Conservation (phyloP, 2,888 invertebrate genomes). For the Andrena flavipes region DNA sequence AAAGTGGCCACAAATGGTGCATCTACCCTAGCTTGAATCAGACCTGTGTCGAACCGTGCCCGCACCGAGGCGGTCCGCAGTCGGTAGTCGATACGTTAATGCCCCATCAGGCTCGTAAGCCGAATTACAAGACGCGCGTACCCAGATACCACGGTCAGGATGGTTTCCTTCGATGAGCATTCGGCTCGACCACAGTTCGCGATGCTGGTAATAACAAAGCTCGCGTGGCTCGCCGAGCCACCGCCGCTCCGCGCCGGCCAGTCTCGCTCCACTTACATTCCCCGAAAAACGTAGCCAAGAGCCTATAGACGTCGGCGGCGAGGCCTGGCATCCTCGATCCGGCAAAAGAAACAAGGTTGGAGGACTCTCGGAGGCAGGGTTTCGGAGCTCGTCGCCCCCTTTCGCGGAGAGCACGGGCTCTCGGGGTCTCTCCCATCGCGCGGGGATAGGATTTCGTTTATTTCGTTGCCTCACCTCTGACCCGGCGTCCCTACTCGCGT, state of each 20-base stretch:
- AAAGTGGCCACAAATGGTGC: too few species aligned
- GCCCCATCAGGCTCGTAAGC: constrained; percentile 20
- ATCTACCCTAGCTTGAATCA: too few species aligned
- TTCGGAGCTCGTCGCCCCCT: constrained; percentile 77
- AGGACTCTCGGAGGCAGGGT: neutral
- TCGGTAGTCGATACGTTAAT: constrained; percentile 33
- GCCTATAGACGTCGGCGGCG: neutral
- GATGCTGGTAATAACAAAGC: constrained; percentile 15
- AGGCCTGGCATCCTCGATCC: neutral
- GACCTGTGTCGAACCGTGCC: neutral
- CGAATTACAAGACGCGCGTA: constrained; percentile 27
- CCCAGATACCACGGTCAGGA: neutral
- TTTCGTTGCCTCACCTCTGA: constrained; percentile 85
- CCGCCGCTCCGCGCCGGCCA: neutral
- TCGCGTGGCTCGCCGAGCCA: neutral
- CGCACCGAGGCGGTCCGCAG: neutral
- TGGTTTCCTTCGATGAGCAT: neutral
- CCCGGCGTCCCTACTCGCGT: constrained; percentile 48
- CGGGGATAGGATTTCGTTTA: constrained; percentile 81
- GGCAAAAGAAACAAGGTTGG: constrained; percentile 7
- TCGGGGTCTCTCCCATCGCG: constrained; percentile 68
- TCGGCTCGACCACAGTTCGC: neutral
- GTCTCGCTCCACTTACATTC: constrained; percentile 17
- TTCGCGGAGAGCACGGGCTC: constrained; percentile 22
- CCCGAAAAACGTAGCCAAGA: neutral